A percentile compares a stretch with the other conserved stretches of the same genome.
phyloP scores from a whole-genome alignment of 2,888 invertebrate genomes.

The Acholoe squamosa region DNA sequence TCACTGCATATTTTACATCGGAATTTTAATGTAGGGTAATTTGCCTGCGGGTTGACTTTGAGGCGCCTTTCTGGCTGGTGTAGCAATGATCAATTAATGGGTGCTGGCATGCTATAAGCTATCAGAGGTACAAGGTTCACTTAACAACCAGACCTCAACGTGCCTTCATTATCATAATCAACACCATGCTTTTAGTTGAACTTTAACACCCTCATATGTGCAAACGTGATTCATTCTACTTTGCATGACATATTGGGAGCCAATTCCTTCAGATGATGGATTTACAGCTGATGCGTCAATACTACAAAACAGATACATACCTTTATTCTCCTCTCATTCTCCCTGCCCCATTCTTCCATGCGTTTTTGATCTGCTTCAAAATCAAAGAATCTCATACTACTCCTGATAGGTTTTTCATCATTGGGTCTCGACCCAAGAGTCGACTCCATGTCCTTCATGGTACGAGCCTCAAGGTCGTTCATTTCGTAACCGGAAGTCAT shows the following conservation, averaged over 20 bases:
- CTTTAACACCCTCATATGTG: background rate
- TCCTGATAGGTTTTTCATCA: background rate
- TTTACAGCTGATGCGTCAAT: background rate
- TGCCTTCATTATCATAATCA: constrained; percentile 11
- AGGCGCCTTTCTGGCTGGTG: background rate
- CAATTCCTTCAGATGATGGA: too few species aligned
- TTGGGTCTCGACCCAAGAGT: background rate
- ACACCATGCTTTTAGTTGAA: constrained; percentile 36
- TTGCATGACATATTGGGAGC: background rate
- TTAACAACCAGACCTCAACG: background rate
- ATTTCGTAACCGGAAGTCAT: background rate
- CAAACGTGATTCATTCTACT: constrained; percentile 36
- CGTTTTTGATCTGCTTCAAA: constrained; percentile 68
- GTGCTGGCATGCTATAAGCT: constrained; percentile 20
- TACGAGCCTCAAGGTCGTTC: constrained; percentile 44
- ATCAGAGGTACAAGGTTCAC: constrained; percentile 3
- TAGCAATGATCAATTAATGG: constrained; percentile 14
- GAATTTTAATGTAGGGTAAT: constrained; percentile 11
- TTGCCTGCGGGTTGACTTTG: constrained; percentile 27
- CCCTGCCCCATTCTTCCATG: constrained; percentile 75
- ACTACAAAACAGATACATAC: constrained; percentile 68
- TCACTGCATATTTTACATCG: background rate
- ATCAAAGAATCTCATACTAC: constrained; percentile 65
- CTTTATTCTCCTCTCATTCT: constrained; percentile 74
- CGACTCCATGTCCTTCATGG: constrained; percentile 61